Evolutionary conservation across 2,113 vertebrate genomes (phyloP), one percentile per base, ranked within the genome.

Genomic region (Alaudala cheleensis): DNA sequence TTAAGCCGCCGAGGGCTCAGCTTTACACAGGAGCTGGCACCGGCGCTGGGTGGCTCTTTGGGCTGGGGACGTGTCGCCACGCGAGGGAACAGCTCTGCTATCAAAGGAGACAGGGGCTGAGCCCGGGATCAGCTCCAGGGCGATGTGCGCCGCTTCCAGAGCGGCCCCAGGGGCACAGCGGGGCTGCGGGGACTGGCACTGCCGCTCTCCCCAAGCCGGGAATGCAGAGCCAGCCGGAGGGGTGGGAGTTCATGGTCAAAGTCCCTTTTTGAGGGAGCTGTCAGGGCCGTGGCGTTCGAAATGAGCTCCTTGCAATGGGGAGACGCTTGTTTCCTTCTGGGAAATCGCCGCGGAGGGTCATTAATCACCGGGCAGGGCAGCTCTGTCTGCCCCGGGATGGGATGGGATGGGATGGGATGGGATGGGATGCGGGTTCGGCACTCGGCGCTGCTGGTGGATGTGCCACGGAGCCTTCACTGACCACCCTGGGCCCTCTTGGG

Each of bases 81-180:
- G 72, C 83, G 73, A 93, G 80, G 83, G 91, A 95, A 91, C 93
- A 93, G 45, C 81, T 47, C 5, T 21, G 37, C 82, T 12, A 7
- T 61, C 61, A 81, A 77, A 69, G 82, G 31, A 80, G 76, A 0
- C 0, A 64, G 26, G 49, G 54, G 9, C 54, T 4, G 58, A 1
- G 56, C 64, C 3, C 3, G 57, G 67, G 31, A 91, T 89, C 84
- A 4, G 90, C 92, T 34, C 45, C 3, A 1, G 53, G 66, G 44
- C 0, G 2, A 8, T 14, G 51, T 16, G 39, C 1, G 3, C 14
- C 0, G 4, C 0, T 20, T 45, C 29, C 45, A 5, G 16, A 12
- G 65, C 0, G 4, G 18, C 5, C 44, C 37, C 45, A 0, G 78
- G 78, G 78, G 54, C 53, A 39, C 24, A 0, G 10, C 39, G 5